Base-by-base conservation (phyloP, 1,140 invertebrate species). In the Aradophagus sp. region DNA sequence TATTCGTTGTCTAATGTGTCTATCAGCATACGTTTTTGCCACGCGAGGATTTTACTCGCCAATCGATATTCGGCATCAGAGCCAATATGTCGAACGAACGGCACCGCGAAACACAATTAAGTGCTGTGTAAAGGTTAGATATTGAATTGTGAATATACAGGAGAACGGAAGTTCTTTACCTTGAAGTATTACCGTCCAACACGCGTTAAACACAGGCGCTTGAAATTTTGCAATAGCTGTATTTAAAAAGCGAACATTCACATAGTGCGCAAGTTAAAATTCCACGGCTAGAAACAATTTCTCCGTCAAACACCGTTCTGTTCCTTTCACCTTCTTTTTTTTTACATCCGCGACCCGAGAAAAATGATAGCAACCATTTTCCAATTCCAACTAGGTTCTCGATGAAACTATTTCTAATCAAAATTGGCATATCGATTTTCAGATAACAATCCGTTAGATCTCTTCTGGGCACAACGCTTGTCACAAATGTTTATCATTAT, bases 161-260 rank as follows among this genome's bases (percentile, higher is more conserved):
- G 68, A 71, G 68, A 71, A 71, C 68, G 68, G 68, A 72, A 72
- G 68, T 72, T 59, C 61, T 55, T 72, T 65, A 71, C 68, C 68
- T 65, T 71, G 53, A 72, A 72, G 61, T 52, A 39, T 45, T 44
- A 29, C 44, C 38, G 45, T 38, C 31, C 53, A 38, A 59, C 35
- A 65, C 58, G 32, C 26, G 53, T 52, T 53, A 31, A 65, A 41
- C 47, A 53, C 34, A 38, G 17, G 36, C 15, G 47, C 34, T 32
- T 63, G 34, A 47, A 38, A 50, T 71, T 71, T 63, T 59, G 67
- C 67, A 71, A 71, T 52, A 44, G 17, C 26, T 6, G 31, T 11
- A 20, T 17, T 34, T 58, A 29, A 59, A 56, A 63, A 35, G n/a
- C 14, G 17, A 61, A 44, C 39, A 12, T 45, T 62, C 45, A 53